A percentile compares a stretch with the other conserved stretches of the same genome.
Conservation (phyloP, 1,140 invertebrate genomes). For the Euwallacea fornicatus region DNA sequence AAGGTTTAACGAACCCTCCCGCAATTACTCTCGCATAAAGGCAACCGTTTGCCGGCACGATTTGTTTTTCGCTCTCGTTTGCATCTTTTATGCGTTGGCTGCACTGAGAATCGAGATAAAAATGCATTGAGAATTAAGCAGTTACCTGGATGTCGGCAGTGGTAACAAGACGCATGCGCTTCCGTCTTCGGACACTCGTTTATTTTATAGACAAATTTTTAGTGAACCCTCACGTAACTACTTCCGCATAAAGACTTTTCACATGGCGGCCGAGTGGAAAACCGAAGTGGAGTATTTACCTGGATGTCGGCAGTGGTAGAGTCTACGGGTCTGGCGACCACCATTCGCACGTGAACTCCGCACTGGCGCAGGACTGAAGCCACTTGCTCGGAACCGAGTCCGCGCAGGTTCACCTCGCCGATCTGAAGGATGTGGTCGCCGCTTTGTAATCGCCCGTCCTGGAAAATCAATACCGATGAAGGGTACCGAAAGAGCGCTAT, state of each 20-base stretch:
- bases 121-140: too few species aligned
- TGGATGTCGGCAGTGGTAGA: slow-evolving; percentile 59
- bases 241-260: too few species aligned
- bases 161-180: too few species aligned
- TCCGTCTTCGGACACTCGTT: too few species aligned
- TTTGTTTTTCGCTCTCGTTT: not conserved
- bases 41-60: slow-evolving; percentile 3
- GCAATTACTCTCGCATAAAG: slow-evolving; percentile 12
- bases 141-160: too few species aligned
- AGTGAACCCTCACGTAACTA: not conserved
- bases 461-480: not conserved
- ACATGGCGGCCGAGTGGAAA: not conserved
- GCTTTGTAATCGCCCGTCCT: slow-evolving; percentile 82
- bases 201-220: too few species aligned
- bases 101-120: too few species aligned
- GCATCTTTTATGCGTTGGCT: not conserved
- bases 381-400: slow-evolving; percentile 87
- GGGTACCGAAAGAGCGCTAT: too few species aligned
- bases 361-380: slow-evolving; percentile 83
- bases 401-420: slow-evolving; percentile 81
- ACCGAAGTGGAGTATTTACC: slow-evolving; percentile 41
- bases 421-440: slow-evolving; percentile 90
- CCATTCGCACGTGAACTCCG: slow-evolving; percentile 77
- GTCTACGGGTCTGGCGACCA: slow-evolving; percentile 77
- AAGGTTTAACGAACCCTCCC: slow-evolving; percentile 19